phyloP scores from a whole-genome alignment of 1,140 invertebrate genomes.

The Drosophila neocordata region DNA sequence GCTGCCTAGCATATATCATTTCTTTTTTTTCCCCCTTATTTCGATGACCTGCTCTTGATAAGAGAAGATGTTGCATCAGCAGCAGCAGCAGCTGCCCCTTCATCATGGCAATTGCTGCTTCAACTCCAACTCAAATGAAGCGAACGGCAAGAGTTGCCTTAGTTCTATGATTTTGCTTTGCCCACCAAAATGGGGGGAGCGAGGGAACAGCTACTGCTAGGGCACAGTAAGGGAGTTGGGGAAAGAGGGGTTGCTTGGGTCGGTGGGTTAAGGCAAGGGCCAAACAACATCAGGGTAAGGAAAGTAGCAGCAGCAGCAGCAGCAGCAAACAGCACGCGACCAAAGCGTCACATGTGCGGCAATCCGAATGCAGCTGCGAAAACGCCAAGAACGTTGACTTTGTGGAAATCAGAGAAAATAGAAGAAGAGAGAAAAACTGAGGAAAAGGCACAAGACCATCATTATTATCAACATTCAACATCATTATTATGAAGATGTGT shows the following conservation, averaged over 20 bases:
- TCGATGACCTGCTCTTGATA: constrained; percentile 77
- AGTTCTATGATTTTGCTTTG: constrained; percentile 11
- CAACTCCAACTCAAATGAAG: constrained; percentile 58
- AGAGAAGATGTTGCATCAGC: constrained; percentile 29
- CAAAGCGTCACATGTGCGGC: constrained; percentile 77
- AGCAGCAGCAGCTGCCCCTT: constrained; percentile 27
- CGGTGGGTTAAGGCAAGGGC: constrained; percentile 41
- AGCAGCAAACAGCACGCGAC: constrained; percentile 65
- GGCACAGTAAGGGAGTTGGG: too few relatives aligned
- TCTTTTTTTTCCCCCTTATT: constrained; percentile 16
- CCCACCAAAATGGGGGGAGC: constrained; percentile 1
- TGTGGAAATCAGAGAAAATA: constrained; percentile 62
- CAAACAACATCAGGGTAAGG: constrained; percentile 24
- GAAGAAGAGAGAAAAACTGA: constrained; percentile 38
- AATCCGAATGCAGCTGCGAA: constrained; percentile 73
- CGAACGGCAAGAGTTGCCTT: constrained; percentile 41
- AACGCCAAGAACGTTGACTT: constrained; percentile 76
- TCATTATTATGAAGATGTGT: constrained; percentile 21
- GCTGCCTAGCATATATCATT: constrained; percentile 41
- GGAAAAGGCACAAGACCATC: constrained; percentile 34
- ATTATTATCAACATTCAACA: constrained; percentile 42
- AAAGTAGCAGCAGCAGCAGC: neutral
- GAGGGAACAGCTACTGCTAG: too few relatives aligned
- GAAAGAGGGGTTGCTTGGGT: constrained; percentile 12
- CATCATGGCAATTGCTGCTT: constrained; percentile 58